These are phyloP conservation scores for Luidia sarsii DNA, from an alignment of 53 echinoderm and acorn worm species.

Conservation along the genomic window DNA sequence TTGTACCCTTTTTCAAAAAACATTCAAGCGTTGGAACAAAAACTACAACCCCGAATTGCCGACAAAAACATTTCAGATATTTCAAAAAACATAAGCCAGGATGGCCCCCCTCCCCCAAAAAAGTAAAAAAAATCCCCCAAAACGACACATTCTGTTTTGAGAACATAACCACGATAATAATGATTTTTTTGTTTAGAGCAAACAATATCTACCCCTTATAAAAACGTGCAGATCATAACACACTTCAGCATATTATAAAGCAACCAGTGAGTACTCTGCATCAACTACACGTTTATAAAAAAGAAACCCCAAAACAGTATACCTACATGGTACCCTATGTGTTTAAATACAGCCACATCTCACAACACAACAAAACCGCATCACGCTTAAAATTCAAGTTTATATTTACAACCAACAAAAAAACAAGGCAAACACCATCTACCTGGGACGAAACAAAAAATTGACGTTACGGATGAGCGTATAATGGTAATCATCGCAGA, in stretches of 20 bases:
- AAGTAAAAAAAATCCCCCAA: too few relatives aligned
- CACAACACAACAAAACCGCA: background rate
- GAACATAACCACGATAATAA: too few relatives aligned
- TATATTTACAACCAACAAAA: slow-evolving; percentile 8
- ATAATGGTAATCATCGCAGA: background rate
- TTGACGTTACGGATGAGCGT: background rate
- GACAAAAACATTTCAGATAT: too few relatives aligned
- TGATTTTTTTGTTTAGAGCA: background rate
- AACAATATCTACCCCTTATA: background rate
- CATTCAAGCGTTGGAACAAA: too few relatives aligned
- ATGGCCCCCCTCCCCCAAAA: too few relatives aligned
- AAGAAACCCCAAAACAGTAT: too few relatives aligned
- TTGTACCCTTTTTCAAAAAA: too few relatives aligned
- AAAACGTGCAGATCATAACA: background rate
- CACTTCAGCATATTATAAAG: background rate
- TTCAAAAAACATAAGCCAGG: too few relatives aligned
- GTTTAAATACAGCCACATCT: too few relatives aligned
- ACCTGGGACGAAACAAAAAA: background rate
- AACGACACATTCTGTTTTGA: too few relatives aligned
- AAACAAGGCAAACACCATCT: background rate
- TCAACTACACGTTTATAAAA: slow-evolving; percentile 11
- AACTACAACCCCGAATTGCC: too few relatives aligned
- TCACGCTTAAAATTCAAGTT: background rate
- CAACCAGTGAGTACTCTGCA: background rate
- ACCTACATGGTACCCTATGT: too few relatives aligned